Conservation (phyloP, 1,140 invertebrate species). For the Lerema accius region DNA sequence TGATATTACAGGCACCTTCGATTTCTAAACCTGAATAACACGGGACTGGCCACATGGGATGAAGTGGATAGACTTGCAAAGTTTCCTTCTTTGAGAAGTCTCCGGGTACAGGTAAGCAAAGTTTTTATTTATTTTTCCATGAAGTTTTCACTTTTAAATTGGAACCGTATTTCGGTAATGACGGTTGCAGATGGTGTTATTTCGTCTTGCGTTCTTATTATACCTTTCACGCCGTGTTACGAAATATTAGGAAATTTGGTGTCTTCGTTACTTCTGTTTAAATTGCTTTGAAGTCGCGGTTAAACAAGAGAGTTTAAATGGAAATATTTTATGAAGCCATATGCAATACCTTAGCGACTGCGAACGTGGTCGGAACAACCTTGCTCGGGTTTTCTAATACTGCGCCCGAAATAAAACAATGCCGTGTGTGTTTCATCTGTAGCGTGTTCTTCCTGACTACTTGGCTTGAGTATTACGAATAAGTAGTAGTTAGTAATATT, state of each 20-base stretch:
- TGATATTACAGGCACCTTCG: conserved; percentile 85
- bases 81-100: conserved; percentile 91
- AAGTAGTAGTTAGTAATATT: too few species aligned
- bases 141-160: too few species aligned
- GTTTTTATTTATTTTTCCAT: conserved; percentile 12
- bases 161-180: too few species aligned
- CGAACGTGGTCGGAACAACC: conserved; percentile 23
- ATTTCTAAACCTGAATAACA: conserved; percentile 93
- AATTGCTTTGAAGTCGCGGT: background rate
- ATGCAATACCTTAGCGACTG: background rate
- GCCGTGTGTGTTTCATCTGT: background rate
- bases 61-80: conserved; percentile 92
- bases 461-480: too few species aligned
- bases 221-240: too few species aligned
- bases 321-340: background rate
- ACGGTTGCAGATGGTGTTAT: too few species aligned
- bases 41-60: conserved; percentile 91
- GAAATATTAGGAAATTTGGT: too few species aligned
- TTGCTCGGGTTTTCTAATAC: conserved; percentile 15
- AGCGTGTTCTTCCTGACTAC: background rate
- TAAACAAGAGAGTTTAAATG: background rate
- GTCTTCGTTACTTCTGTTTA: background rate
- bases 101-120: conserved; percentile 89
- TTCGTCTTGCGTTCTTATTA: too few species aligned
- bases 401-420: conserved; percentile 25